Conservation (phyloP, 2,113 vertebrate genomes). For the Pelvicachromis taeniatus region DNA sequence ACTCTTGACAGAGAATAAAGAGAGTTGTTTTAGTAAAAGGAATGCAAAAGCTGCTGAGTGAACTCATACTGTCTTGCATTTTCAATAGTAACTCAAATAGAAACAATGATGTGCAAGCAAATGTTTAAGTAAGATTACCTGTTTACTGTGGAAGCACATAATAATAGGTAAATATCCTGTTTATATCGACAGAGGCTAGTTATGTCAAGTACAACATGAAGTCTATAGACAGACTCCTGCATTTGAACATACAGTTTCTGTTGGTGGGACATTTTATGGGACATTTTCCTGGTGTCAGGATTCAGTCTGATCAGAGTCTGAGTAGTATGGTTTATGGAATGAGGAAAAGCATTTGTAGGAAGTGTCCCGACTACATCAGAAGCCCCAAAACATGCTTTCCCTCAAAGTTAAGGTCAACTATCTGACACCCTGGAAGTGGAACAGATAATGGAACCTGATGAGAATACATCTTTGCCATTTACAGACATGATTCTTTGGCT, state of each 20-base stretch:
- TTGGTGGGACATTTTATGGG: background rate
- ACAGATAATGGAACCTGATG: background rate
- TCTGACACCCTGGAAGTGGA: background rate
- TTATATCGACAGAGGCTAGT: background rate
- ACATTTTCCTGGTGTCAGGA: background rate
- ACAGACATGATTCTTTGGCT: background rate
- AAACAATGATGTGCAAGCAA: background rate
- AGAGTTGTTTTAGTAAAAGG: background rate
- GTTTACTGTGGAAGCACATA: background rate
- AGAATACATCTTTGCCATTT: background rate
- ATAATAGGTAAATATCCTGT: background rate
- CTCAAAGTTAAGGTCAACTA: background rate
- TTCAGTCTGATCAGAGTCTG: background rate
- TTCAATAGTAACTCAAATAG: background rate
- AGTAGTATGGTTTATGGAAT: background rate
- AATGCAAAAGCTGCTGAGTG: background rate
- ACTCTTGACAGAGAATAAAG: slow-evolving; percentile 75
- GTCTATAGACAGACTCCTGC: background rate
- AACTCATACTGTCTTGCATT: background rate
- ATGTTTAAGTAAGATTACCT: background rate
- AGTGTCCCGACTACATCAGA: background rate
- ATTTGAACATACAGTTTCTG: background rate
- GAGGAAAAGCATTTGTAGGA: background rate
- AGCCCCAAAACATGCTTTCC: background rate
- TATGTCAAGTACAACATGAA: background rate